Evolutionary conservation across 2,113 vertebrate genomes (phyloP).

Genomic region (Galemys pyrenaicus): DNA sequence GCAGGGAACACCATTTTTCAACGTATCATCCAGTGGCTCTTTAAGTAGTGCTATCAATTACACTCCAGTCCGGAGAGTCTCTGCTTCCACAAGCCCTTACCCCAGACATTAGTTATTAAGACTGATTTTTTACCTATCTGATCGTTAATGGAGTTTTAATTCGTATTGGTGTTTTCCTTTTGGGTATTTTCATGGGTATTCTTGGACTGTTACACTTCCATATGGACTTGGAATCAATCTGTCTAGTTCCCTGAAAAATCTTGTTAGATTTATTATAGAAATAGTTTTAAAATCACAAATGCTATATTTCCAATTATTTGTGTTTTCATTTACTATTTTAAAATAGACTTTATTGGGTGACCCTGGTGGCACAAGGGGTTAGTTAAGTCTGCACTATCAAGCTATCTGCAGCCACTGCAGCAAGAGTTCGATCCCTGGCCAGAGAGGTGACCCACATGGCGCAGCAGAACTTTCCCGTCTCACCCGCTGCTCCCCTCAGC

Average conservation of each 20-base stretch:
- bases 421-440: no score
- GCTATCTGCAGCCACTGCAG: no score
- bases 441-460: no score
- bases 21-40: not conserved
- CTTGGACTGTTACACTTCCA: not conserved
- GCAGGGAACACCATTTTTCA: not conserved
- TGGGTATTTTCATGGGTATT: not conserved
- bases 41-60: not conserved
- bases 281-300: not conserved
- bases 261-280: not conserved
- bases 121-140: not conserved
- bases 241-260: not conserved
- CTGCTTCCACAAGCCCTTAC: not conserved
- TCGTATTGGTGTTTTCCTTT: not conserved
- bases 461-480: no score
- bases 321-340: not conserved
- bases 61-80: not conserved
- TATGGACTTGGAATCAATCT: conserved; percentile 3
- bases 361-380: no score
- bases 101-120: not conserved
- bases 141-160: not conserved
- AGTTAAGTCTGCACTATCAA: no score
- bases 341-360: not conserved
- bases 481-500: no score
- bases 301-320: not conserved